A percentile compares a stretch with the other conserved stretches of the same genome.
phyloP scores from a whole-genome alignment of 2,113 vertebrate genomes.

The Penelope pileata region DNA sequence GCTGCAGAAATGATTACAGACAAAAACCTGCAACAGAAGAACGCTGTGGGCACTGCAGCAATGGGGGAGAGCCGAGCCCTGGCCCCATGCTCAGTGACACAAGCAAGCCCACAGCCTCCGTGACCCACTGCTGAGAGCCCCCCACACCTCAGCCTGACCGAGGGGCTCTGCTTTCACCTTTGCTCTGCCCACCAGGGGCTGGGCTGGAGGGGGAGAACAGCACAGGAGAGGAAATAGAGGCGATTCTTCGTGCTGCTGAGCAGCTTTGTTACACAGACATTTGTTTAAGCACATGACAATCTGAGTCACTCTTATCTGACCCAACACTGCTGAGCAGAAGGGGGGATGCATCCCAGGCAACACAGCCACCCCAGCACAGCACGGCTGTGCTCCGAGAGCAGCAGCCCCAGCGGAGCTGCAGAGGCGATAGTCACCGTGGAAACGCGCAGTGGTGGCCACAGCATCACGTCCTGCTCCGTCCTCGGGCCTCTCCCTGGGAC shows the following conservation, averaged over 20 bases:
- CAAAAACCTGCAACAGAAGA: background rate
- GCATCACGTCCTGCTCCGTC: background rate
- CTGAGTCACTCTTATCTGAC: conserved; percentile 35
- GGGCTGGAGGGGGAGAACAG: background rate
- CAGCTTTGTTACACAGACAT: background rate
- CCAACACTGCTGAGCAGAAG: background rate
- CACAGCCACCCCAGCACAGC: background rate
- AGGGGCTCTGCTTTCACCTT: background rate
- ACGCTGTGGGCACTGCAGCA: too few species aligned
- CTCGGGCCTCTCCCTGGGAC: background rate
- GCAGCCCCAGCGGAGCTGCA: background rate
- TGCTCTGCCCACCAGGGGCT: background rate
- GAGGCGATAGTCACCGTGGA: conserved; percentile 52
- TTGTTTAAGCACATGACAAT: background rate
- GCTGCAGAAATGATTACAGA: background rate
- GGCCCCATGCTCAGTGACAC: fast-evolving
- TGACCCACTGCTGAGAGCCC: fast-evolving
- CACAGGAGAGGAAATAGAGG: background rate
- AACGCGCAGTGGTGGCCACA: background rate
- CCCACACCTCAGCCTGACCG: fast-evolving
- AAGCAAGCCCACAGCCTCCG: fast-evolving
- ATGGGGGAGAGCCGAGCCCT: too few species aligned
- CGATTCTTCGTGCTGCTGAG: fast-evolving
- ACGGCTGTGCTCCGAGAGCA: background rate
- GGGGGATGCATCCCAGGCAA: background rate